Percentiles rank a stretch among this genome's conserved stretches.
phyloP scores from a whole-genome alignment of 2,113 vertebrate genomes.

The Ursus arctos region DNA sequence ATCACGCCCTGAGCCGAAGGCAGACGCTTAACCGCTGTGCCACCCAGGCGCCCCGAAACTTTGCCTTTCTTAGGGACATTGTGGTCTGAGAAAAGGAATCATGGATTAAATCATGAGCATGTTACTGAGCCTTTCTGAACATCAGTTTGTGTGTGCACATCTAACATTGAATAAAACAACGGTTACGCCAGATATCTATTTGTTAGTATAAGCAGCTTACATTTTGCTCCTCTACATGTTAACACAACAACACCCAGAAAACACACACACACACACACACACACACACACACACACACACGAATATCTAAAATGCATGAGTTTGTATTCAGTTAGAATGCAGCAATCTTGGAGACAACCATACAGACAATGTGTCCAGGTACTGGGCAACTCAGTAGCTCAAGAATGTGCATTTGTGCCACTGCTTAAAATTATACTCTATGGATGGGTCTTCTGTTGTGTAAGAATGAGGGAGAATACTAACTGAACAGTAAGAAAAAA shows the following conservation, averaged over 20 bases:
- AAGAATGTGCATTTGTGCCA: fast-evolving
- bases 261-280: background rate
- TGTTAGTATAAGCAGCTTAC: background rate
- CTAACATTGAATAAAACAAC: background rate
- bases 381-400: background rate
- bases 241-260: background rate
- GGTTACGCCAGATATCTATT: background rate
- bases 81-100: background rate
- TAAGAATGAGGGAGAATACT: background rate
- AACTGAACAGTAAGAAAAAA: background rate
- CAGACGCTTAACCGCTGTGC: no score
- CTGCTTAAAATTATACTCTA: background rate
- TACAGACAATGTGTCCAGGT: background rate
- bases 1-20: no score
- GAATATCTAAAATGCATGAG: background rate
- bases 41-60: background rate
- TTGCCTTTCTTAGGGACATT: background rate
- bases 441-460: background rate
- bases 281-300: background rate
- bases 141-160: background rate
- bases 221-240: background rate
- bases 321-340: background rate
- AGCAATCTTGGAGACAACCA: background rate
- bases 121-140: background rate
- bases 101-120: no score